Evolutionary conservation across 2,797 vertebrate genomes (phyloP), one percentile per base, ranked within the genome.

Genomic region (Anniella stebbinsi): DNA sequence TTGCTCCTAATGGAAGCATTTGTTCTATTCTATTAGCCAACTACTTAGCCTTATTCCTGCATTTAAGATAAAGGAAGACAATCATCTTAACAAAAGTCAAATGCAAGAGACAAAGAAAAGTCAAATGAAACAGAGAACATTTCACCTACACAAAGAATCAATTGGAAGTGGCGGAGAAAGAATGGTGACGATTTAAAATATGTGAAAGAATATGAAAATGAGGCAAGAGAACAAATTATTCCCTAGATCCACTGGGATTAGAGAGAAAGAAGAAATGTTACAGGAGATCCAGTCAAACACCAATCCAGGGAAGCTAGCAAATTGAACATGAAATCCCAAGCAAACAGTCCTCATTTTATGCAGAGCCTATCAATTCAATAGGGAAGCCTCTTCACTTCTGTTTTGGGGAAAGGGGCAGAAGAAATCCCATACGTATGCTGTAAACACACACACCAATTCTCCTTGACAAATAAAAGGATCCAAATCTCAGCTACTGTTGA

Each of bases 51-150:
- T 0, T 88, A 70, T 3, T 51, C 4, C 13, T 84, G 45, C 38
- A 90, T 80, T 67, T 87, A 91, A 91, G 60, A 88, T 91, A 84
- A 90, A 94, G 70, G 92, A 80, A 80, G 72, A 33, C 25, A 48
- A 57, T 81, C 18, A 28, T 83, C 60, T 51, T 23, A 57, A 63
- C 87, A 94, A 94, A 57, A 45, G 11, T 25, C 17, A n/a, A 63
- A 60, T 15, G 36, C 45, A 69, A 80, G 41, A 5, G 33, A 21
- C 30, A 76, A 84, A 41, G 70, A 76, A 84, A 4, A 63, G 36
- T 41, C 13, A n/a, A 63, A 83, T 8, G 25, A 30, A 73, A 73
- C 17, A 38, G 28, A 4, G 28, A 85, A 12, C 30, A 48, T 92
- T 84, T 78, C n/a, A 78, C 11, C n/a, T 70, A 48, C 36, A 89